Conservation (phyloP, 1,140 invertebrate genomes). For the Nomia melanderi region DNA sequence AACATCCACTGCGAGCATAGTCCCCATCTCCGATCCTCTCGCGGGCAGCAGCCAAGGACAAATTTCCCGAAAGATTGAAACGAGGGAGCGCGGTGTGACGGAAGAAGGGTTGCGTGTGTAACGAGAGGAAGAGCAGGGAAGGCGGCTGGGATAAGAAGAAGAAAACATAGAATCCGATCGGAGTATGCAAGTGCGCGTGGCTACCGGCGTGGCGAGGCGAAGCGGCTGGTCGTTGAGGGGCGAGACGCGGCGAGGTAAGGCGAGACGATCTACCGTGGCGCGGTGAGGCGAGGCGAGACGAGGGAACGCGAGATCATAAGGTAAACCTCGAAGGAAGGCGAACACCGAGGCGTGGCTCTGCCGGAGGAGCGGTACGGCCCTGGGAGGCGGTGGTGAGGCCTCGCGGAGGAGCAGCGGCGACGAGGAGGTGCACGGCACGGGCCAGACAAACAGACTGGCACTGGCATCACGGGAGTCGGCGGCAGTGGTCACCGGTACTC, state of each 20-base stretch:
- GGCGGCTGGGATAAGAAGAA: background rate
- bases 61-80: too few species aligned
- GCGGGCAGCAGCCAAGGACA: too few species aligned
- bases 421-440: constrained; percentile 64
- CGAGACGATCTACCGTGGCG: background rate
- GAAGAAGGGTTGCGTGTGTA: background rate
- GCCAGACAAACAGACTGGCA: constrained; percentile 74
- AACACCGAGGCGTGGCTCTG: constrained; percentile 36
- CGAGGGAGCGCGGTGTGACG: too few species aligned
- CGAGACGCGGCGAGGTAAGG: background rate
- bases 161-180: constrained; percentile 22
- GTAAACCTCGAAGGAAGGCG: constrained; percentile 4
- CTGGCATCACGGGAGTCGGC: constrained; percentile 69
- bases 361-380: constrained; percentile 61
- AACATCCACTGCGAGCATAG: too few species aligned
- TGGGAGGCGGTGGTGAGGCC: constrained; percentile 73
- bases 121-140: background rate
- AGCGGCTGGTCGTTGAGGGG: background rate
- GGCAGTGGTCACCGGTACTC: constrained; percentile 63
- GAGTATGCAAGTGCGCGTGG: constrained; percentile 32
- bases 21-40: too few species aligned
- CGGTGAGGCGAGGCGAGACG: background rate
- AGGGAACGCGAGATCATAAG: background rate
- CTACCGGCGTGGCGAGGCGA: constrained; percentile 37
- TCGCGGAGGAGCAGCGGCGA: constrained; percentile 64